Evolutionary conservation across 2,888 invertebrate species (phyloP).

Genomic region (Litoditis marina): DNA sequence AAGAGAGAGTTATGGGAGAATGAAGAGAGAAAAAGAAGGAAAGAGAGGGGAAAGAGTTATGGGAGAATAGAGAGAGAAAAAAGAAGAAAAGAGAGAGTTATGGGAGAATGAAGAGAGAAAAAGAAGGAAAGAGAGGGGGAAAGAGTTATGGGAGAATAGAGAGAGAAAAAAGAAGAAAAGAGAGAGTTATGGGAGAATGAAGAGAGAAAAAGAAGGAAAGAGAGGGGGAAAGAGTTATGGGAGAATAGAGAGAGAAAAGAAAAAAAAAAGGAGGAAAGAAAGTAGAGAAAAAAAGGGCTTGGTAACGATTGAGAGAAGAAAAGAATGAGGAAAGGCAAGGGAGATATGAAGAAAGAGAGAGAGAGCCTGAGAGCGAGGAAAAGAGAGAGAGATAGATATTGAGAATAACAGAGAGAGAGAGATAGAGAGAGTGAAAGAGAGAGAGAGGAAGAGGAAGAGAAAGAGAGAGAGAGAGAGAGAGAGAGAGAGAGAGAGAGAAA

Average conservation of each 20-base stretch:
- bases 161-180: conserved; percentile 22
- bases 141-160: conserved; percentile 23
- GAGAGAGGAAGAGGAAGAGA: not conserved
- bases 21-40: not conserved
- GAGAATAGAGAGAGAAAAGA: not conserved
- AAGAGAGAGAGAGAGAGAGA: not conserved
- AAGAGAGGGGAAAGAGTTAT: not conserved
- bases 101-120: conserved; percentile 23
- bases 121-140: conserved; percentile 25
- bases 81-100: conserved; percentile 18
- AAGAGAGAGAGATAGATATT: not conserved
- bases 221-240: not conserved
- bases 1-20: not conserved
- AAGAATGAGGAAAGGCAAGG: not conserved
- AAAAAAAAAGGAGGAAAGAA: not conserved
- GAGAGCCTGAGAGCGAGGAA: not conserved
- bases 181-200: not conserved
- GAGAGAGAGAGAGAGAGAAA: conserved; percentile 8
- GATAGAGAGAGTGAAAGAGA: not conserved
- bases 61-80: too few relatives aligned
- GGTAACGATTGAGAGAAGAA: not conserved
- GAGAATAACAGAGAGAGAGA: not conserved
- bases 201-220: not conserved
- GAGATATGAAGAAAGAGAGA: not conserved
- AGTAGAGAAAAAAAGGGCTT: not conserved